Conservation (phyloP, 2,113 vertebrate species). For the Rattus norvegicus region DNA sequence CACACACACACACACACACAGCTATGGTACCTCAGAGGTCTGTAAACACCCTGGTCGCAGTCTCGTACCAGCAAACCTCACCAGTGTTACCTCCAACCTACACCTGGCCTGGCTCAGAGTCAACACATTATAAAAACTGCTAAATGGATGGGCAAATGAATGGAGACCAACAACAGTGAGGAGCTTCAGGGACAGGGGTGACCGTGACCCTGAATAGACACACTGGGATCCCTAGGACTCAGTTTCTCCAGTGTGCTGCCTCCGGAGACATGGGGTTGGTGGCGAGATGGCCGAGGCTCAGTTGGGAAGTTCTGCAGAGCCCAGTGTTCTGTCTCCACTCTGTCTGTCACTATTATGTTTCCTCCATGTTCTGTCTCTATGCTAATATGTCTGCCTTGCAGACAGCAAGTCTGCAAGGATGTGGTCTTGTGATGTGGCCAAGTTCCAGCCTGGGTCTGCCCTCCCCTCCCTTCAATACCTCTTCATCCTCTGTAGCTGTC, state of each 20-base stretch:
- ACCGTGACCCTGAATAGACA: background rate
- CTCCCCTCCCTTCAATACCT: background rate
- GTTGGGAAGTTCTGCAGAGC: background rate
- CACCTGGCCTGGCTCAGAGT: background rate
- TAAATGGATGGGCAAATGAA: background rate
- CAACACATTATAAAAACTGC: no score
- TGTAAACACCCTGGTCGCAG: background rate
- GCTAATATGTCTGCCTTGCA: background rate
- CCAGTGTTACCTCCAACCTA: background rate
- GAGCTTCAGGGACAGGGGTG: background rate
- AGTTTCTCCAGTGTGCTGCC: rapidly evolving
- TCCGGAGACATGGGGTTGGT: background rate
- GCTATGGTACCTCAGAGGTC: no score
- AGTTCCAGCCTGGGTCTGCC: background rate
- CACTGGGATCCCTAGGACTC: background rate
- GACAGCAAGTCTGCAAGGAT: background rate
- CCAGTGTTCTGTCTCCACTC: background rate
- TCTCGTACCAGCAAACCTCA: background rate
- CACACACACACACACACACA: background rate
- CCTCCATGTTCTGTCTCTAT: background rate
- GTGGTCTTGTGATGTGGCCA: background rate
- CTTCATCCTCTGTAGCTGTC: background rate
- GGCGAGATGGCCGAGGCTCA: background rate
- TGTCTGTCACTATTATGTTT: background rate
- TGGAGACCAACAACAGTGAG: rapidly evolving